Evolutionary conservation across 2,888 invertebrate genomes (phyloP), one percentile per base, ranked within the genome.

Genomic region (Apomyelois bistriatella): DNA sequence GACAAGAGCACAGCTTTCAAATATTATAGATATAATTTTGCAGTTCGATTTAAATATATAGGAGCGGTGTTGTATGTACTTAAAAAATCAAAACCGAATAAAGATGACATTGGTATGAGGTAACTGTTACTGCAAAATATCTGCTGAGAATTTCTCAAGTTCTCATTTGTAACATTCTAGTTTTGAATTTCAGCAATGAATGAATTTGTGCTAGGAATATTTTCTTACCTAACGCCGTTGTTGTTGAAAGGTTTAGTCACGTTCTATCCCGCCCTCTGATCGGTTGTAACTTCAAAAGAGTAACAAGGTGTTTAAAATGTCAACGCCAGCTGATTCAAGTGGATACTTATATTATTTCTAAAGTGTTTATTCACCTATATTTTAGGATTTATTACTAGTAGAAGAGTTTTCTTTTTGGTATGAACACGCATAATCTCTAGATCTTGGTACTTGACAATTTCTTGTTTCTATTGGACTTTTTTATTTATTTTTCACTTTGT

Each of bases 161-260:
- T 2, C 32, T 7, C 32, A 32, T 1, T 3, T 32, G 32, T 32
- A 32, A 32, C 32, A 32, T 41, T 10, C 30, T 16, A 9, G 43
- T 7, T 30, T 43, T 12, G 32, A 46, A 32, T 46, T 46, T 46
- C 28, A 46, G 32, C 46, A 35, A 13, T 32, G 15, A 16, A 32
- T 32, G 16, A 32, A 32, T 46, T 16, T 35, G 32, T 28, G 12
- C 15, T 35, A 46, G 32, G 32, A 46, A 35, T 46, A 46, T 46
- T 46, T 46, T 15, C 46, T 46, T 46, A 35, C 46, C 46, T 17
- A 12, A 17, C 10, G 6, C 15, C 10, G 6, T 9, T 22, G 22
- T 22, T 46, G 32, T 46, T 46, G 46, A 46, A 46, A 49, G 22
- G 15, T 49, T 12, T 15, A 50, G 49, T 50, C 40, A 40, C 49